These are phyloP conservation scores for Galago senegalensis DNA, from an alignment of 2,797 vertebrate species.

Conservation along the genomic window DNA sequence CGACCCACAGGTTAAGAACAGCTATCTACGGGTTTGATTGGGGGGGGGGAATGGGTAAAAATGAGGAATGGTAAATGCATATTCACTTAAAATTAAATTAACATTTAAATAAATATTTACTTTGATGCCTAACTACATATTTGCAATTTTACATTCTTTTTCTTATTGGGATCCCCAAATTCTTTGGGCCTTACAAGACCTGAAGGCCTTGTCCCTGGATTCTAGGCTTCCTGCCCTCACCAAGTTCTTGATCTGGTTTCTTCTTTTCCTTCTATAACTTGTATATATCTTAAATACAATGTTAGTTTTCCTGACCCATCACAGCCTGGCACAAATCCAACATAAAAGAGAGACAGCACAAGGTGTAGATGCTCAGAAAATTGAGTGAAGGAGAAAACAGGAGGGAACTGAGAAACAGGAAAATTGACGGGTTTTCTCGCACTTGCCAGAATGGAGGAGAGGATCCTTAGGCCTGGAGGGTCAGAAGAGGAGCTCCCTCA, in stretches of 20 bases:
- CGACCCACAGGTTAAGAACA: too few relatives aligned
- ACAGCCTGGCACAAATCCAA: background rate
- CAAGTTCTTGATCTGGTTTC: background rate
- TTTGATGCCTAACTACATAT: background rate
- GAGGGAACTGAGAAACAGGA: background rate
- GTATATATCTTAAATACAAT: background rate
- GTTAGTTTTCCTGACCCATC: background rate
- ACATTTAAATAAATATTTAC: background rate
- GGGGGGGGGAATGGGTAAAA: too few relatives aligned
- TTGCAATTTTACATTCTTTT: background rate
- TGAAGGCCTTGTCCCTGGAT: background rate
- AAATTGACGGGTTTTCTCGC: background rate
- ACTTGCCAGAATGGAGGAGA: background rate
- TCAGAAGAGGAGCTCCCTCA: background rate
- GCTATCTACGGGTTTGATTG: too few relatives aligned
- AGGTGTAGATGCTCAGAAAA: background rate
- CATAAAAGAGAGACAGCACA: background rate
- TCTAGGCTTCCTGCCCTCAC: background rate
- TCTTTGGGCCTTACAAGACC: background rate
- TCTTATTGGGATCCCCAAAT: background rate
- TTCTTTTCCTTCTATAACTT: background rate
- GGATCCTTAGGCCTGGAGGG: background rate
- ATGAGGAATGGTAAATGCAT: background rate
- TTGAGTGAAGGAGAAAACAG: background rate
- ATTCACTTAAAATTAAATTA: background rate